phyloP scores from a whole-genome alignment of 64 coral and sea anemone genomes.

The Dendronephthya gigantea region DNA sequence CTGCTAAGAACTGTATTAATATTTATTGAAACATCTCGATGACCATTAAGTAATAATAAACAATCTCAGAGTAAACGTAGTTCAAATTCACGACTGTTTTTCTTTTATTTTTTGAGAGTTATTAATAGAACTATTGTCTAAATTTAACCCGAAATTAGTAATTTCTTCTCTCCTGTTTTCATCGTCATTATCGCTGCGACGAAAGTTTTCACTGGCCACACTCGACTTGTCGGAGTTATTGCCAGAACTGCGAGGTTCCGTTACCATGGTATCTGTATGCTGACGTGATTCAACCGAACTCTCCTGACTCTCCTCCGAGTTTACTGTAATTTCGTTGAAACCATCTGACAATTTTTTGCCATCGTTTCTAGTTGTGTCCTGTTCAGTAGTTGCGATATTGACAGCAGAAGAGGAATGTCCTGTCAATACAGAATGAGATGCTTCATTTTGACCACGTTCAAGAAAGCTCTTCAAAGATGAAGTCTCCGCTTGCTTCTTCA shows the following conservation, averaged over 20 bases:
- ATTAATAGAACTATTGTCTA: background rate
- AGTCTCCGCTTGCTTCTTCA: background rate
- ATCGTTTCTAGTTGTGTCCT: no score
- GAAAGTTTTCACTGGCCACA: background rate
- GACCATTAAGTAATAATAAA: no score
- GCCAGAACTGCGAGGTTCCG: background rate
- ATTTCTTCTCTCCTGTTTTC: background rate
- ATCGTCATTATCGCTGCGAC: background rate
- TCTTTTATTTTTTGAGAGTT: background rate
- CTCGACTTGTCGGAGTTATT: background rate
- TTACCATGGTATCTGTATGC: background rate
- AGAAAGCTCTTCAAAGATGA: background rate
- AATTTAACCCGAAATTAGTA: background rate
- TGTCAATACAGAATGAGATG: background rate
- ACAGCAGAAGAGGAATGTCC: background rate
- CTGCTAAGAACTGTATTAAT: no score
- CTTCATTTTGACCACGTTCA: background rate
- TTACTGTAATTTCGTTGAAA: background rate
- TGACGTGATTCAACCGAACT: background rate
- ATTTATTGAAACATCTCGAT: no score
- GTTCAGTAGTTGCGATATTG: background rate
- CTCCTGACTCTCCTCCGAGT: background rate
- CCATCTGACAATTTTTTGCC: background rate
- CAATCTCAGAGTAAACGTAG: no score
- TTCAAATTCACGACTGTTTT: background rate